A percentile compares a stretch with the other conserved stretches of the same genome.
phyloP scores from a whole-genome alignment of 1,140 invertebrate species.

The Euwallacea similis region DNA sequence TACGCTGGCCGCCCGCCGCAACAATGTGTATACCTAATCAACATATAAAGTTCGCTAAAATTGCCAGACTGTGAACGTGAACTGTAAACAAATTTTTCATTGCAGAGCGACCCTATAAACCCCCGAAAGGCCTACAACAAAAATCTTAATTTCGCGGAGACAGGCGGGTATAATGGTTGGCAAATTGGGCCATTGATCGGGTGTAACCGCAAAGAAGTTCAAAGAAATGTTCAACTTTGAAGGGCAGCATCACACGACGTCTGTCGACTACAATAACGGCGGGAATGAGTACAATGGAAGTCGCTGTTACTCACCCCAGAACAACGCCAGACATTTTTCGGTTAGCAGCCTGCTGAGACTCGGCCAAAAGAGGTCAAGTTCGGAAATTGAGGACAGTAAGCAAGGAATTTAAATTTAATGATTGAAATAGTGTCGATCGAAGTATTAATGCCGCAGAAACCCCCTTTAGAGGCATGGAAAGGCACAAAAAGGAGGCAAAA shows the following conservation, averaged over 20 bases:
- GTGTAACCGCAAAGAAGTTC: constrained; percentile 10
- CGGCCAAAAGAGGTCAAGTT: constrained; percentile 41
- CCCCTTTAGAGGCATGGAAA: background rate
- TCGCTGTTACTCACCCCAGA: constrained; percentile 28
- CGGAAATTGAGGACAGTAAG: constrained; percentile 29
- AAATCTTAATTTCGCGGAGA: background rate
- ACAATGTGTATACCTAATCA: no score
- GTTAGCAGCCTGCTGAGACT: constrained; percentile 48
- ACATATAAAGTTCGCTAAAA: no score
- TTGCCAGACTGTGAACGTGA: no score
- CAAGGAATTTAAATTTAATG: background rate
- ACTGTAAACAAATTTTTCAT: no score
- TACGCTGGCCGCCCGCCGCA: no score
- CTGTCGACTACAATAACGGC: constrained; percentile 34
- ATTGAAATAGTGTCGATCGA: background rate
- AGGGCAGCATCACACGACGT: constrained; percentile 15
- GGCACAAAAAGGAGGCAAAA: no score
- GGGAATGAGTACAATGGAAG: constrained; percentile 33
- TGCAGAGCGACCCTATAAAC: no score
- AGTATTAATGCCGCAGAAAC: background rate
- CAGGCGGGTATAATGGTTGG: background rate
- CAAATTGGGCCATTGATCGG: constrained; percentile 17
- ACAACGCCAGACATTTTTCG: constrained; percentile 48
- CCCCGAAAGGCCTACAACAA: background rate
- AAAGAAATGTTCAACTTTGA: constrained; percentile 35